Base-by-base conservation (phyloP, 2,113 vertebrate species). In the Pituophis catenifer region DNA sequence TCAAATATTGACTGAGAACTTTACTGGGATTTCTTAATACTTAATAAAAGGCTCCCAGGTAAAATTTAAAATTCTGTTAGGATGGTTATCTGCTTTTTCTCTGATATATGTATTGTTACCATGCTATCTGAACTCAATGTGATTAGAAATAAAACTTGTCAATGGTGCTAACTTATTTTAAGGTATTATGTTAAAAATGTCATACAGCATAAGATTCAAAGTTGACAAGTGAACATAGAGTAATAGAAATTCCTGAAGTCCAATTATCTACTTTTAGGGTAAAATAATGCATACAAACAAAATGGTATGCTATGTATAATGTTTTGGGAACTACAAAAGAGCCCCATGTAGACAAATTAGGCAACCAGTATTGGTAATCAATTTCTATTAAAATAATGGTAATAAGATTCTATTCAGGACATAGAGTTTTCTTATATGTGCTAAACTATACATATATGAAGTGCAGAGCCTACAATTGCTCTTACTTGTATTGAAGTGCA, bases 171-270 rank as follows among this genome's bases (percentile, higher is more conserved):
- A 90, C 6, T 21, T 90, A 2, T 87, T 92, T 53, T 10, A 53
- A 9, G 86, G 81, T 90, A 44, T 17, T 58, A 24, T 38, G 19
- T 29, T 89, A 58, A 65, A 92, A 58, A 58, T 90, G 26, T 0
- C 93, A 17, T 88, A 94, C 24, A 58, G 21, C 1, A 8, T 81
- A 44, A 81, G 17, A 21, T 81, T 21, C 17, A 57, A 38, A 57
- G 52, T 33, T 54, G 70, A 52, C 52, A 90, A 86, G 52, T 62
- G 38, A 38, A 89, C 10, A 55, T 24, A 86, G 26, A 92, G 29
- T 81, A 95, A 58, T 59, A 90, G 44, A 53, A 92, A 89, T 93
- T 89, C 24, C 17, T 48, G 5, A 92, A 89, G 23, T 88, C 54
- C 54, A 33, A 48, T 54, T 26, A 38, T 48, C 24, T 89, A 26